A percentile compares a stretch with the other conserved stretches of the same genome.
phyloP scores from a whole-genome alignment of 2,888 invertebrate species.

The Lasius fuliginosus region DNA sequence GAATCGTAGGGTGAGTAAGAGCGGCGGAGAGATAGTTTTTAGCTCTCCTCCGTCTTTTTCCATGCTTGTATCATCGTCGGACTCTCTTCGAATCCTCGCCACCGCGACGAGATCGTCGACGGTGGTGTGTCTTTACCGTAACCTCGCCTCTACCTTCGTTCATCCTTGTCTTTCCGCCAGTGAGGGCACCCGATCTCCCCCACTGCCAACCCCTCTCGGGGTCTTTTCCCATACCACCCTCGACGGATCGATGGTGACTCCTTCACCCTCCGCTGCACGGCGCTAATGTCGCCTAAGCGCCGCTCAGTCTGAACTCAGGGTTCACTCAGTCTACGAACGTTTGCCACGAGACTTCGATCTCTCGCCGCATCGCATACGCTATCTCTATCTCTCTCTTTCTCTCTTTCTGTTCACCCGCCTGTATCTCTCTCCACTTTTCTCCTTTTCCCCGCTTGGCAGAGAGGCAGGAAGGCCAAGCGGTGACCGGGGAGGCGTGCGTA shows the following conservation, averaged over 20 bases:
- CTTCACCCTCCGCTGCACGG: conserved; percentile 77
- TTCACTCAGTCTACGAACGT: conserved; percentile 85
- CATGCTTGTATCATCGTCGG: conserved; percentile 63
- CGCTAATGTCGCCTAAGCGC: conserved; percentile 81
- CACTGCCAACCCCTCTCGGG: conserved; percentile 45
- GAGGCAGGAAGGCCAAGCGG: conserved; percentile 57
- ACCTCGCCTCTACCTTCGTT: conserved; percentile 55
- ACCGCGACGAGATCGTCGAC: conserved; percentile 37
- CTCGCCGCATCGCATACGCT: conserved; percentile 57
- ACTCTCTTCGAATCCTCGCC: conserved; percentile 52
- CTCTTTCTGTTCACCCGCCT: conserved; percentile 57
- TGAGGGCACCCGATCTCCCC: conserved; percentile 60
- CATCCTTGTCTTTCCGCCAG: conserved; percentile 51
- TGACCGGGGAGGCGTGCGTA: conserved; percentile 71
- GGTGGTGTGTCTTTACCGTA: conserved; percentile 56
- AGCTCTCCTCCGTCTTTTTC: conserved; percentile 77
- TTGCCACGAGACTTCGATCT: conserved; percentile 85
- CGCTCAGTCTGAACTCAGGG: conserved; percentile 85
- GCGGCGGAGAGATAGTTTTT: conserved; percentile 20
- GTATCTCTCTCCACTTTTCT: conserved; percentile 47
- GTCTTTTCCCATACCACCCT: conserved; percentile 71
- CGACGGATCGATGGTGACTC: conserved; percentile 72
- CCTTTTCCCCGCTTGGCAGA: conserved; percentile 50
- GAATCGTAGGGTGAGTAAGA: conserved; percentile 40
- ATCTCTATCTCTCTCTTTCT: conserved; percentile 51